Percentiles rank a stretch among this genome's conserved stretches.
Evolutionary conservation across 2,797 vertebrate genomes (phyloP).

Genomic region (Euthynnus affinis): DNA sequence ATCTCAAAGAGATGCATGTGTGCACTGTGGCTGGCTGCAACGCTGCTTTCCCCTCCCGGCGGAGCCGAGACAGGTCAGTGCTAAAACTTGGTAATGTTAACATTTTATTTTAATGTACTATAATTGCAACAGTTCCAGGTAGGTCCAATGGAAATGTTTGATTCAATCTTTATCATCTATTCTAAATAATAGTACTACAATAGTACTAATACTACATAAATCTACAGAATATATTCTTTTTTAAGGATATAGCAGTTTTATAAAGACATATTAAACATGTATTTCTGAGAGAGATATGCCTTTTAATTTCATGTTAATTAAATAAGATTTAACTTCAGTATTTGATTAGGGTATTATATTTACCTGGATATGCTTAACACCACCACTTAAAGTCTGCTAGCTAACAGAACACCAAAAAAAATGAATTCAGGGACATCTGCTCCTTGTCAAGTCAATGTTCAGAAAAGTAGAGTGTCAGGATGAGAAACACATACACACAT

Average conservation of each 20-base stretch:
- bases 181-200: neutral
- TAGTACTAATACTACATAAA: neutral
- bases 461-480: constrained; percentile 64
- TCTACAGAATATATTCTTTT: neutral
- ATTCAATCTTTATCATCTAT: neutral
- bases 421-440: constrained; percentile 76
- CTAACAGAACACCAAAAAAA: constrained; percentile 64
- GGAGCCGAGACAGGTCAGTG: constrained; percentile 99
- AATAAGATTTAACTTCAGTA: constrained; percentile 23
- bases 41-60: constrained; percentile 97
- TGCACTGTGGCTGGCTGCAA: constrained; percentile 99
- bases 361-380: constrained; percentile 44
- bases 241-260: neutral
- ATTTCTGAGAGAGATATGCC: constrained; percentile 8
- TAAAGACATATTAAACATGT: neutral
- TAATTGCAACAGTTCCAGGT: constrained; percentile 55
- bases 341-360: constrained; percentile 44
- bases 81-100: constrained; percentile 27
- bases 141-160: constrained; percentile 55
- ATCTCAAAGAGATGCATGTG: constrained; percentile 99
- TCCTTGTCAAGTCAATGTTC: constrained; percentile 78
- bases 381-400: constrained; percentile 69
- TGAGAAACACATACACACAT: constrained; percentile 58
- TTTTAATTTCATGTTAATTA: constrained; percentile 31
- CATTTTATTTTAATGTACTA: constrained; percentile 18